Base-by-base conservation (phyloP, 2,888 invertebrate genomes). In the Sesamia inferens region DNA sequence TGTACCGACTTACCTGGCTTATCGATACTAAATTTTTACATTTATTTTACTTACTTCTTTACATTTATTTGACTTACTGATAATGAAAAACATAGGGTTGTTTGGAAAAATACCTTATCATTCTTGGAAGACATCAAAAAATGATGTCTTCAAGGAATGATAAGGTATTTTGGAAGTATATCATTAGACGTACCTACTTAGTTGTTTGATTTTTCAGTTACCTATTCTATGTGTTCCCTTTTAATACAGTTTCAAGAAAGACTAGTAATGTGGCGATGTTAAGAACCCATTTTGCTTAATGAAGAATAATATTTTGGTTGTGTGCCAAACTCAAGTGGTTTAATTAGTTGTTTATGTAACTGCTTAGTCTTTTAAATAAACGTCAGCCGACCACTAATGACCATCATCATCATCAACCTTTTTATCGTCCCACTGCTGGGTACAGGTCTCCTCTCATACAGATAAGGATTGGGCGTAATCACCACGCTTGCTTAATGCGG, bases 1-100 rank as follows among this genome's bases (percentile, higher is more conserved):
- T 83, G 81, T 54, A 88, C 94, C 93, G 93, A 84, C 86, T 55
- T 82, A 85, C 85, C 78, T 84, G 85, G 42, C 42, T 82, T 86
- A 85, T 86, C 85, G 39, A 5, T 5, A 31, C 31, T 2, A 31
- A 31, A 31, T 31, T 31, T 31, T 81, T 72, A 74, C 66, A 77
- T 55, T 71, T 66, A 72, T 70, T 74, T 14, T 47, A 71, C 54
- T 39, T 31, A 64, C 68, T 79, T n/a, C n/a, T n/a, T 81, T 72
- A 74, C 66, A 77, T 55, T 71, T 66, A 72, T 70, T 74, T 14
- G 42, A 71, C 54, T 39, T 24, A 64, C 68, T 79, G 82, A 78
- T 71, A 66, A 1, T 22, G 0, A 62, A n/a, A 31, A 55, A 76
- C 75, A 81, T 76, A 67, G 58, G 54, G n/a, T 39, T 61, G 39